Evolutionary conservation across 2,797 vertebrate genomes (phyloP).

Genomic region (Luscinia megarhynchos): DNA sequence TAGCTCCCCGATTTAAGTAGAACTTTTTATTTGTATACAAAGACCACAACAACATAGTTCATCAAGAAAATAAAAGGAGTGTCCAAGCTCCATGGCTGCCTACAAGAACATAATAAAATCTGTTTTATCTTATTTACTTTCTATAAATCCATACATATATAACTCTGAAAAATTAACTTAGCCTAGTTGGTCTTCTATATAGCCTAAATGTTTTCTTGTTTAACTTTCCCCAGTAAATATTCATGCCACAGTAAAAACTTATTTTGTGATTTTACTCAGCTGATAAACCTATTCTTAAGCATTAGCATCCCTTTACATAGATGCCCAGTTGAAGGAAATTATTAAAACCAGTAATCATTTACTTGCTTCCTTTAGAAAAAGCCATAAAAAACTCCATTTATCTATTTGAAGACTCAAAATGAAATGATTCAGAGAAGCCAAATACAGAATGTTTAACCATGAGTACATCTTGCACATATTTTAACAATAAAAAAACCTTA

Average conservation of each 20-base stretch:
- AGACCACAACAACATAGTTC: conserved; percentile 35
- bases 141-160: neutral
- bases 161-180: neutral
- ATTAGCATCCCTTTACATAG: neutral
- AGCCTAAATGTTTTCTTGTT: neutral
- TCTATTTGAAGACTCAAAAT: conserved; percentile 11
- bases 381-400: neutral
- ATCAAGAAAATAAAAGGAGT: conserved; percentile 44
- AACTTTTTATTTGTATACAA: conserved; percentile 54
- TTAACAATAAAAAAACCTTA: conserved; percentile 14
- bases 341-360: conserved; percentile 1
- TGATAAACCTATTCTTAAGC: neutral
- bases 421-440: neutral
- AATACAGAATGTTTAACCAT: neutral
- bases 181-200: neutral
- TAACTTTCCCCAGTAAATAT: neutral
- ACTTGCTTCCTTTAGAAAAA: conserved; percentile 12
- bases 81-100: neutral
- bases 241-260: conserved; percentile 7
- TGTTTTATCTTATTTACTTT: conserved; percentile 26
- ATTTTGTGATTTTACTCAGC: neutral
- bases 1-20: conserved; percentile 54
- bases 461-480: neutral
- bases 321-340: conserved; percentile 8
- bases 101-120: neutral